Conservation (phyloP, 2,888 invertebrate genomes). For the Neoascia interrupta region DNA sequence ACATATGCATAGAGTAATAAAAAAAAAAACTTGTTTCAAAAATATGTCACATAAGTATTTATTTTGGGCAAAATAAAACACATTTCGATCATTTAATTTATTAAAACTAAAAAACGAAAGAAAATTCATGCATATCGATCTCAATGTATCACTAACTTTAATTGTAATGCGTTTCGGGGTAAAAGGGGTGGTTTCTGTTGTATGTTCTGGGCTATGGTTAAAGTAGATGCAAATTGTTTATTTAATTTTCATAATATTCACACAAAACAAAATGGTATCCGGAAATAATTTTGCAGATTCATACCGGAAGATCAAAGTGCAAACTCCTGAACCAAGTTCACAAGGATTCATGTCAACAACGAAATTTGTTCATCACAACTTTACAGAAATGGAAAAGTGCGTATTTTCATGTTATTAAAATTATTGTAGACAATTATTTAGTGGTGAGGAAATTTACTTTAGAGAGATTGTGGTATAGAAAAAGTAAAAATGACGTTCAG, state of each 20-base stretch:
- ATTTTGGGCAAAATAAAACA: neutral
- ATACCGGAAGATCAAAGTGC: slow-evolving; percentile 77
- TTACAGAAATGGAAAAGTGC: slow-evolving; percentile 84
- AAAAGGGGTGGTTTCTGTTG: neutral
- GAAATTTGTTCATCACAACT: slow-evolving; percentile 90
- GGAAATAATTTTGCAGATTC: slow-evolving; percentile 70
- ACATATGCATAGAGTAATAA: slow-evolving; percentile 1
- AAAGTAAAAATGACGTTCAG: too few relatives aligned
- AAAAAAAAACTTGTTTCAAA: slow-evolving; percentile 8
- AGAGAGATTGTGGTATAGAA: too few relatives aligned
- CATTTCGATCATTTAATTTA: too few relatives aligned
- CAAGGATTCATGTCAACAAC: slow-evolving; percentile 80
- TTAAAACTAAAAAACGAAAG: too few relatives aligned
- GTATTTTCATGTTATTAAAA: slow-evolving; percentile 72
- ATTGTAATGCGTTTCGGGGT: neutral
- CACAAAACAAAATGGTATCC: too few relatives aligned
- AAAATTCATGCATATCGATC: neutral
- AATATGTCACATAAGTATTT: slow-evolving; percentile 35
- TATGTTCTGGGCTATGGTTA: slow-evolving; percentile 16
- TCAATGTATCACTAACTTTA: neutral
- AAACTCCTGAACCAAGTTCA: slow-evolving; percentile 73
- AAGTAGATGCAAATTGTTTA: too few relatives aligned
- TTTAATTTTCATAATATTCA: too few relatives aligned
- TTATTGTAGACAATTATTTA: too few relatives aligned
- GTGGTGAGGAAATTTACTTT: too few relatives aligned